Evolutionary conservation across 2,113 vertebrate genomes (phyloP).

Genomic region (Theristicus caerulescens): DNA sequence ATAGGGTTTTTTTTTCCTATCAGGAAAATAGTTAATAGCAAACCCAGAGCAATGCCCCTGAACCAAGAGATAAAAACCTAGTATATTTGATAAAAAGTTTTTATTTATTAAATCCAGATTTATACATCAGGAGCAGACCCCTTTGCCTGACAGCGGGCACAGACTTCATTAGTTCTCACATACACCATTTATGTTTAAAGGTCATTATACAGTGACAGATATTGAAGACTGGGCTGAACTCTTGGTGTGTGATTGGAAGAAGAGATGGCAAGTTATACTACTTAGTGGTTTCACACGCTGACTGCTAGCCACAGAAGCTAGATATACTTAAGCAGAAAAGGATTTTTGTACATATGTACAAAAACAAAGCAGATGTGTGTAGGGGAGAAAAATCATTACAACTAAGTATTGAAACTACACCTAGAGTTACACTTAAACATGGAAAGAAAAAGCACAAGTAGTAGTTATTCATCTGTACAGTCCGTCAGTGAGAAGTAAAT

Average conservation of each 20-base stretch:
- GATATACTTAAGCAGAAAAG: background rate
- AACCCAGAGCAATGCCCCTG: constrained; percentile 22
- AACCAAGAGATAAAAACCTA: background rate
- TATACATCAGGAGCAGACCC: background rate
- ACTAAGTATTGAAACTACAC: background rate
- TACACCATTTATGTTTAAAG: background rate
- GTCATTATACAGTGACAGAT: background rate
- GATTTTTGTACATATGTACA: background rate
- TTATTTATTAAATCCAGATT: background rate
- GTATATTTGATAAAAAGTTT: background rate
- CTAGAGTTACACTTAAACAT: background rate
- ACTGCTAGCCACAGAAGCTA: background rate
- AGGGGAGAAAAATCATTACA: background rate
- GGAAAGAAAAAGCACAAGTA: background rate
- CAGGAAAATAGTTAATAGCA: constrained; percentile 46
- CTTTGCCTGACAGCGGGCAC: background rate
- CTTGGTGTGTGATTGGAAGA: background rate
- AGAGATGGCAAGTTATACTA: background rate
- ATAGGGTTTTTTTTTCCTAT: background rate
- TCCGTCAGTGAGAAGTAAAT: background rate
- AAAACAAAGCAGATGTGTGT: background rate
- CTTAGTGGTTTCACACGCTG: background rate
- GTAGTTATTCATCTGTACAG: background rate
- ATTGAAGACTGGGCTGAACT: background rate
- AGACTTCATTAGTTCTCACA: background rate